Conservation (phyloP, 2,888 invertebrate genomes). For the Dioctria linearis region DNA sequence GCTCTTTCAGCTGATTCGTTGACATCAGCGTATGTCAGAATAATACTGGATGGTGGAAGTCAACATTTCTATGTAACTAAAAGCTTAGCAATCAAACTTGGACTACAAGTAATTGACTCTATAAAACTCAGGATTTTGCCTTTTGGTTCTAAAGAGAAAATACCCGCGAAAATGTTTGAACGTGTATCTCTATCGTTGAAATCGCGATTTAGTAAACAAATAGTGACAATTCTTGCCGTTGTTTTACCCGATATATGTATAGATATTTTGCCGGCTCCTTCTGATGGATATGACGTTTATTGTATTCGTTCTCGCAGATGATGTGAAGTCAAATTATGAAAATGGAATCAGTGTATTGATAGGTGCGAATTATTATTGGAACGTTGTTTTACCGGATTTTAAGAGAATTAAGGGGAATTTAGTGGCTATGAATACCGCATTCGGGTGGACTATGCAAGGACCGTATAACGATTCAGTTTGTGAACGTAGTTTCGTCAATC, state of each 20-base stretch:
- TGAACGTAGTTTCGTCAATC: too few relatives aligned
- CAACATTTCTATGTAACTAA: neutral
- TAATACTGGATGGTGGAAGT: neutral
- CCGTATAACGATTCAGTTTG: neutral
- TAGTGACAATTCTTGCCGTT: neutral
- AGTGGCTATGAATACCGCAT: neutral
- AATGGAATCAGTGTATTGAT: neutral
- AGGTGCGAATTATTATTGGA: constrained; percentile 6
- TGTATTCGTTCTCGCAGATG: neutral
- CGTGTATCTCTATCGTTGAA: too few relatives aligned
- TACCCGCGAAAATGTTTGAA: too few relatives aligned
- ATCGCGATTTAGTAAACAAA: neutral
- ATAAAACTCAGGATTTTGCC: too few relatives aligned
- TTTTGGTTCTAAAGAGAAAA: too few relatives aligned
- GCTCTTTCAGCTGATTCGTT: neutral
- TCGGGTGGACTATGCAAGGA: neutral
- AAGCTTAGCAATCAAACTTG: too few relatives aligned
- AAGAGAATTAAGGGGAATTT: neutral
- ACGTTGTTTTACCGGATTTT: neutral
- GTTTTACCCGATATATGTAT: neutral
- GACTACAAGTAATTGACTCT: too few relatives aligned
- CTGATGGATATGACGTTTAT: neutral
- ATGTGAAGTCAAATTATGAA: neutral
- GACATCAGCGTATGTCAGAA: neutral
- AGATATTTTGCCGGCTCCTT: neutral